Percentiles rank a stretch among this genome's conserved stretches.
These are phyloP conservation scores for Leptinotarsa peninsularis DNA, from an alignment of 2,888 invertebrate species.

Conservation along the genomic window DNA sequence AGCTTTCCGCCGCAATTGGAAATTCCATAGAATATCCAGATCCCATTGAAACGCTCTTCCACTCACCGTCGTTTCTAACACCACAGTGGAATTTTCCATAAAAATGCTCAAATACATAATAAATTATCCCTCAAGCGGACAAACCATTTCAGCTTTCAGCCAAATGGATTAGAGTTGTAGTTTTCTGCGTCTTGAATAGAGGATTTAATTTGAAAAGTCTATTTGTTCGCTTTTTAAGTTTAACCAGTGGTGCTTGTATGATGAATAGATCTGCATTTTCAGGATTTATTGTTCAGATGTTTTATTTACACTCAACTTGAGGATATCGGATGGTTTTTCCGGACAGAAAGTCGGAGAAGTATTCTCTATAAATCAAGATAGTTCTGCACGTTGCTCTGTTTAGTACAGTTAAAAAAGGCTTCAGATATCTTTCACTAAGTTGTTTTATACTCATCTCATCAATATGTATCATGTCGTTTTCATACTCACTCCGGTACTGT, in stretches of 20 bases:
- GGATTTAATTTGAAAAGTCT: conserved; percentile 45
- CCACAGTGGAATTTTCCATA: conserved; percentile 18
- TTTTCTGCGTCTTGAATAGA: conserved; percentile 44
- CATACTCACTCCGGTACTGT: no score
- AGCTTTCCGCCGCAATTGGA: background rate
- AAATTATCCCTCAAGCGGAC: conserved; percentile 37
- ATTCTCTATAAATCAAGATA: conserved; percentile 32
- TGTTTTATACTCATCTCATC: no score
- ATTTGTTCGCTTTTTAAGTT: conserved; percentile 44
- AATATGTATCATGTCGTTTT: no score
- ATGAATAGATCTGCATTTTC: conserved; percentile 48
- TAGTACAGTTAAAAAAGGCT: background rate
- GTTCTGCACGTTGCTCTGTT: conserved; percentile 20
- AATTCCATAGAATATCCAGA: conserved; percentile 17
- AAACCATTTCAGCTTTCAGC: conserved; percentile 38
- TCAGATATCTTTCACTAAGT: background rate
- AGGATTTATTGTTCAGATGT: conserved; percentile 46
- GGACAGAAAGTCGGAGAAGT: conserved; percentile 29
- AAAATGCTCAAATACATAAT: conserved; percentile 30
- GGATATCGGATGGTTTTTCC: conserved; percentile 35
- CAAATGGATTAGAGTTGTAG: conserved; percentile 44
- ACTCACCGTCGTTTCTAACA: background rate
- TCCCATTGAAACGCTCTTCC: background rate
- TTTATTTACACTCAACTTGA: conserved; percentile 45
- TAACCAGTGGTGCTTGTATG: conserved; percentile 44